Evolutionary conservation across 2,113 vertebrate genomes (phyloP), one percentile per base, ranked within the genome.

Genomic region (Paracanthobrama guichenoti): DNA sequence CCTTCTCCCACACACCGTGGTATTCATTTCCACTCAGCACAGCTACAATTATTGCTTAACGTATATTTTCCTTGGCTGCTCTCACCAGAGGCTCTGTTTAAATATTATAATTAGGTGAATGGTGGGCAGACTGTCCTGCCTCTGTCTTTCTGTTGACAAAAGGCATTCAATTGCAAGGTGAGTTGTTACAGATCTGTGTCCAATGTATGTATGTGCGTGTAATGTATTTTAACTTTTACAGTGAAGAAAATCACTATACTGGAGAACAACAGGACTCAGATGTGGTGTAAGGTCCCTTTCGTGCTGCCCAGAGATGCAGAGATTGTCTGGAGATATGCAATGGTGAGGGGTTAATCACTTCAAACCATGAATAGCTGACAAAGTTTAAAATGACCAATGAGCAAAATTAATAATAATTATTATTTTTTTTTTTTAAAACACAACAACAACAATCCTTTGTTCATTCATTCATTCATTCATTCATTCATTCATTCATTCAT

Each of bases 81-180:
- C 84, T 90, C 89, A 89, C 89, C 89, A 84, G 92, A 93, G 92
- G 90, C 87, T 85, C 53, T 57, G 78, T 79, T 92, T 91, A 92
- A 92, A 91, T 91, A 87, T 92, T 91, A 93, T 92, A 92, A 94
- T 91, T 92, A 92, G 84, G 85, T 87, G 77, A 82, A 87, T 87
- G 90, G 66, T 87, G 87, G 90, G 87, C 87, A 90, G 86, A 84
- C 84, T 85, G 87, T 76, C 77, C 87, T 88, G 71, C 86, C 76
- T 74, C 39, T 73, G 31, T 48, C 74, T 50, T 78, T 80, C 31
- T 28, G 53, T 66, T 57, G n/a, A 73, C 80, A 74, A 76, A 82
- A 81, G 79, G 73, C 46, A 42, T 86, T 82, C 20, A 55, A 60
- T 72, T 86, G 48, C 83, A 84, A 74, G 74, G 82, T 88, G 64